These are phyloP conservation scores for Mimas tiliae DNA, from an alignment of 2,888 invertebrate genomes.

Conservation along the genomic window DNA sequence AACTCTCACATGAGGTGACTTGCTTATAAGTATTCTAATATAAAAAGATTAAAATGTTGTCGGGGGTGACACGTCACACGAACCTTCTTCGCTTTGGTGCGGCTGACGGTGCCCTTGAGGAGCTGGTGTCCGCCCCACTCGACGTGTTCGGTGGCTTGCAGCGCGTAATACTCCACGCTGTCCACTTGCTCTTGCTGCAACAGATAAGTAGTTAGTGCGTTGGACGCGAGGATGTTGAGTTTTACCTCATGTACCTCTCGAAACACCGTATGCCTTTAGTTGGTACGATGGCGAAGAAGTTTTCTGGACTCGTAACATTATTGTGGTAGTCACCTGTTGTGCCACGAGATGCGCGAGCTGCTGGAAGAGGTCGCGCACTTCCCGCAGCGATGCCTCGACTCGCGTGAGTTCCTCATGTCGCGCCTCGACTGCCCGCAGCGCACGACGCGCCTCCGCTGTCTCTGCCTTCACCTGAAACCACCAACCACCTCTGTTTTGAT, in stretches of 20 bases:
- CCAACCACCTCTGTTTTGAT: background rate
- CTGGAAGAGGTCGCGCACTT: slow-evolving; percentile 92
- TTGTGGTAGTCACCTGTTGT: slow-evolving; percentile 39
- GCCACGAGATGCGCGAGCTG: slow-evolving; percentile 93
- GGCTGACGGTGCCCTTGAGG: slow-evolving; percentile 77
- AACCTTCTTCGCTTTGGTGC: slow-evolving; percentile 82
- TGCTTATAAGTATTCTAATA: too few species aligned
- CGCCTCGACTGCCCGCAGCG: slow-evolving; percentile 91
- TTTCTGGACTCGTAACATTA: too few species aligned
- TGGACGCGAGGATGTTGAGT: too few species aligned
- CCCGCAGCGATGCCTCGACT: slow-evolving; percentile 91
- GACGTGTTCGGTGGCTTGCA: slow-evolving; percentile 85
- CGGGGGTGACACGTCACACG: background rate
- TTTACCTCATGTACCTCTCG: too few species aligned
- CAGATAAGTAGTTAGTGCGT: background rate
- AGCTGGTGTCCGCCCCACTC: slow-evolving; percentile 83
- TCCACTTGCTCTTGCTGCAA: slow-evolving; percentile 87
- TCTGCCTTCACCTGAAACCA: slow-evolving; percentile 89
- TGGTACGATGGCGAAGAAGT: too few species aligned
- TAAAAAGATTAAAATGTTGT: too few species aligned
- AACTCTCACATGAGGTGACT: too few species aligned
- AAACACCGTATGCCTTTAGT: too few species aligned
- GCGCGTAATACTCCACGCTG: slow-evolving; percentile 87
- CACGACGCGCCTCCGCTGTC: slow-evolving; percentile 89
- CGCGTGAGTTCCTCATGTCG: slow-evolving; percentile 92